Conservation (phyloP, 2,113 vertebrate genomes). For the Poicephalus gulielmi region DNA sequence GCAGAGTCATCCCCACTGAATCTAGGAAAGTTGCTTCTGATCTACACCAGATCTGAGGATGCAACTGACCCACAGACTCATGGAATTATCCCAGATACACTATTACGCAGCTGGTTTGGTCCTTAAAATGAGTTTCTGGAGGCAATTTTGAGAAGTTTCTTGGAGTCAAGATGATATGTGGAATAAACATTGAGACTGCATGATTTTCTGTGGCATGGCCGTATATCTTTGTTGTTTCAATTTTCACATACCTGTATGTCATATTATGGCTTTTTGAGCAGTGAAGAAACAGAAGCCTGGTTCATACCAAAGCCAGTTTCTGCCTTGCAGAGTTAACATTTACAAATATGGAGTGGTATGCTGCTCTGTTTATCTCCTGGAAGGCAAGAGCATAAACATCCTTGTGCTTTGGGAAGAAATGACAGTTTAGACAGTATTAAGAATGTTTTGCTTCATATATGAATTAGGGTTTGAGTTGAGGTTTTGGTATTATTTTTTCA, state of each 20-base stretch:
- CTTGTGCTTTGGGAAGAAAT: conserved; percentile 42
- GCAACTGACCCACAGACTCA: neutral
- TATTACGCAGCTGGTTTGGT: neutral
- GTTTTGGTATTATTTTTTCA: neutral
- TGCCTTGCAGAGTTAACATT: conserved; percentile 53
- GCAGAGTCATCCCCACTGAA: neutral
- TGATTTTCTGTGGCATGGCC: neutral
- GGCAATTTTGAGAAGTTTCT: neutral
- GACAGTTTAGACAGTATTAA: neutral
- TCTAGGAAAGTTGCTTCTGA: neutral
- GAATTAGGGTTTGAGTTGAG: neutral
- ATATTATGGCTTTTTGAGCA: neutral
- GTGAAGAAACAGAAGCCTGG: neutral
- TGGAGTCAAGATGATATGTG: neutral
- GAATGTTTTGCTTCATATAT: neutral
- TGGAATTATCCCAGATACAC: neutral
- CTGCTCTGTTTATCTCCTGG: conserved; percentile 57
- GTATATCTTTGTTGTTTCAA: neutral
- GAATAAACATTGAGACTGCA: neutral
- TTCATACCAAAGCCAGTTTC: neutral
- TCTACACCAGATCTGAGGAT: neutral
- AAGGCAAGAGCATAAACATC: conserved; percentile 73
- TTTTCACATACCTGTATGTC: neutral
- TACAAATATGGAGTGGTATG: conserved; percentile 91
- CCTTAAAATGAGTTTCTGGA: conserved; percentile 9